Base-by-base conservation (phyloP, 1,140 invertebrate species). In the Eurytemora carolleeae region DNA sequence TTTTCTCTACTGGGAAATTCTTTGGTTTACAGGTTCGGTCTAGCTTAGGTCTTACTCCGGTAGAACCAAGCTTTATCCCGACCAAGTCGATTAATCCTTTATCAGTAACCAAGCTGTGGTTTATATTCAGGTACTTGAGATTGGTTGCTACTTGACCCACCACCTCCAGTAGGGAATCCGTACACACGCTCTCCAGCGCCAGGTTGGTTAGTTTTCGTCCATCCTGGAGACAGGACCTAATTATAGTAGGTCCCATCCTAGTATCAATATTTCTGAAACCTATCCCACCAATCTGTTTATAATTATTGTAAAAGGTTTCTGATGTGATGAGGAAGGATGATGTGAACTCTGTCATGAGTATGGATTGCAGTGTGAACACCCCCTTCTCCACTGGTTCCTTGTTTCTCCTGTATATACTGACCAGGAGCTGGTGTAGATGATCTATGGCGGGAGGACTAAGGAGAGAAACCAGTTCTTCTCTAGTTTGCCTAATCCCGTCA, bases 21-120 rank as follows among this genome's bases (percentile, higher is more conserved):
- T 21, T 57, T 24, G 18, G 55, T 21, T 57, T 57, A 16, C 55
- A 57, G 18, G 18, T 24, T 24, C 55, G n/a, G 21, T 17, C 23
- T n/a, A 57, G 24, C n/a, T 57, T 18, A n/a, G n/a, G n/a, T 1
- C 55, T 1, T 1, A 22, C n/a, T 2, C 17, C n/a, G n/a, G 24
- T n/a, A 22, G n/a, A 19, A n/a, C n/a, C 31, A 44, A 12, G 7
- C 24, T 57, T 22, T 2, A 57, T 22, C 16, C 55, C 55, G 24
- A 24, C 55, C 18, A 57, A 22, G 22, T 57, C n/a, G 21, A 57
- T n/a, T 22, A 57, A 23, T 3, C 55, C 55, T 23, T 57, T n/a
- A 23, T 57, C 55, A 2, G 55, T 23, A n/a, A 57, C 55, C n/a
- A 19, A 20, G 2, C 21, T 23, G 2, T 24, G n/a, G 2, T n/a